These are phyloP conservation scores for Tachysurus fulvidraco DNA, from an alignment of 2,113 vertebrate species.

Conservation along the genomic window DNA sequence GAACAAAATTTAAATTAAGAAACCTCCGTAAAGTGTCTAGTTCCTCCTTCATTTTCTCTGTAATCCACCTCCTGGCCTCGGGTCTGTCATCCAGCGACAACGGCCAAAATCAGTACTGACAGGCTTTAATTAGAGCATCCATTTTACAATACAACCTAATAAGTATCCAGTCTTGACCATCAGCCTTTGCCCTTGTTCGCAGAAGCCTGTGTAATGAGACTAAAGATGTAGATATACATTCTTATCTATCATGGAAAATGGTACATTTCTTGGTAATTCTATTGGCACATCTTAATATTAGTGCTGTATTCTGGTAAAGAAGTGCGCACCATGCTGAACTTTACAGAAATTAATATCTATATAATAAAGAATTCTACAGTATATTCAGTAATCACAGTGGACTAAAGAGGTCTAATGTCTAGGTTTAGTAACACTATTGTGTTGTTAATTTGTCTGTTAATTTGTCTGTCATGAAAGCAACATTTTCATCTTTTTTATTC, in stretches of 20 bases:
- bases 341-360: neutral
- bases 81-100: constrained; percentile 62
- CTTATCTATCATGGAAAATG: constrained; percentile 43
- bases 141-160: constrained; percentile 57
- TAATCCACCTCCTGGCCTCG: constrained; percentile 51
- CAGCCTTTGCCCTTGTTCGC: constrained; percentile 47
- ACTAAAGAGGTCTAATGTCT: neutral
- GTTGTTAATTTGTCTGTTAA: neutral
- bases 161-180: constrained; percentile 55
- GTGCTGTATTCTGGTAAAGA: constrained; percentile 56
- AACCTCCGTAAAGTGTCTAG: constrained; percentile 59
- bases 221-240: constrained; percentile 1
- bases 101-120: constrained; percentile 68
- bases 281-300: constrained; percentile 44
- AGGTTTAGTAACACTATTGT: neutral
- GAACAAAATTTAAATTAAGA: constrained; percentile 57
- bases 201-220: constrained; percentile 14
- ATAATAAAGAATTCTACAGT: no score
- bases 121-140: constrained; percentile 67
- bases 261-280: constrained; percentile 66
- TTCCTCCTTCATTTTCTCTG: constrained; percentile 53
- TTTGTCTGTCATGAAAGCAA: neutral
- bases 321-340: constrained; percentile 2
- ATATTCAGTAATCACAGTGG: neutral
- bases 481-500: neutral